Base-by-base conservation (phyloP, 2,797 vertebrate species). In the Falco peregrinus region DNA sequence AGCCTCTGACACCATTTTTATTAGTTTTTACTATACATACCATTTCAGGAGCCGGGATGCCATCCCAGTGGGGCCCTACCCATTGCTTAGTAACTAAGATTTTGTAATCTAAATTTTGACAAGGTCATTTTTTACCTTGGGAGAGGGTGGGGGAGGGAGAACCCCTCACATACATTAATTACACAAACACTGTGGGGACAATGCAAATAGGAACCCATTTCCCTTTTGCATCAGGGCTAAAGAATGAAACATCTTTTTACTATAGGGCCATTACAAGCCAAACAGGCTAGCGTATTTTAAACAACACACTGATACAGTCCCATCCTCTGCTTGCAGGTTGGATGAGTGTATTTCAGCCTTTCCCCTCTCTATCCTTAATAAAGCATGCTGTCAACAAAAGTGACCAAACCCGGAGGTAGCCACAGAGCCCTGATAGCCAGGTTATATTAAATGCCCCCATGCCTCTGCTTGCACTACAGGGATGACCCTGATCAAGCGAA, bases 81-180 rank as follows among this genome's bases (percentile, higher is more conserved):
- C 97, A 97, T 98, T 94, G 69, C 97, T 98, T 98, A 96, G 98
- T 98, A 98, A 98, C 98, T 98, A 97, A 98, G 97, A 97, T 98
- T 98, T 98, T 98, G 97, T 98, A 97, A 90, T 98, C 98, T 98
- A 98, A 97, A 83, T 97, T 98, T 98, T 98, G 98, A 98, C 98
- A 98, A 98, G 98, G 98, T 98, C 98, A 98, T 98, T 98, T 98
- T 98, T 98, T 98, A 98, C 98, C 97, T 97, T 93, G 92, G 96
- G 95, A 96, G 94, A 90, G 80, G 59, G 71, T 90, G 93, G 96
- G 95, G 97, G 96, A 91, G 82, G 93, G 95, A 92, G 95, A 96
- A 96, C 96, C 97, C 98, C 98, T 98, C 97, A 97, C 81, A 54
- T 96, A 97, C 98, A 98, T 98, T 98, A 98, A 98, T 98, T 98